Base-by-base conservation (phyloP, 2,888 invertebrate species). In the Sesamia inferens region DNA sequence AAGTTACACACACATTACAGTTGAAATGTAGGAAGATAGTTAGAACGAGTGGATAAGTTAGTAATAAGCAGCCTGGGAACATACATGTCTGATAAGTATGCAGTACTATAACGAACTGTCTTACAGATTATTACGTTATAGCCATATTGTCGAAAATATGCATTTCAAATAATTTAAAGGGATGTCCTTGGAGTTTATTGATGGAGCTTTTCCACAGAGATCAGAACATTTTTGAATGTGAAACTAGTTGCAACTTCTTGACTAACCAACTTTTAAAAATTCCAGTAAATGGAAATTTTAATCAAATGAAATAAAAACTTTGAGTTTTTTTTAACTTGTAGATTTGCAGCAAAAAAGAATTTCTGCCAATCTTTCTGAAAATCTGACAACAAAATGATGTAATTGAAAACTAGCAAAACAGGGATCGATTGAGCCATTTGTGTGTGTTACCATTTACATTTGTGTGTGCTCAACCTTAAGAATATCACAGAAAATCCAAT, bases 11-110 rank as follows among this genome's bases (percentile, higher is more conserved):
- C 31, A 31, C 31, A 3, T 31, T 31, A 31, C 14, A 68, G 16
- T 57, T 39, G 54, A 68, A 76, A 47, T 64, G 19, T 64, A 48
- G 48, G 24, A 16, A 24, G 19, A 19, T 64, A 19, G 19, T 19
- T 42, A 59, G 54, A 51, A 54, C 13, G 44, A 74, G 19, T 48
- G 51, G 24, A 22, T 16, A 31, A 0, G 58, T 58, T 5, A 3
- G 22, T 22, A 44, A 22, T n/a, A 47, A 2, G 13, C 3, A 47
- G 55, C 39, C 22, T 22, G 39, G 13, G 61, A n/a, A 11, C 2
- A 44, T 13, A 39, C 31, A 59, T 59, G 47, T 22, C 13, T 16
- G 22, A 13, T n/a, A 4, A 31, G 44, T 31, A 67, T 44, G 54
- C 66, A 14, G 5, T 14, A 19, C 19, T 24, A n/a, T n/a, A 5